These are phyloP conservation scores for Vanessa cardui DNA, from an alignment of 2,888 invertebrate species.

Conservation along the genomic window DNA sequence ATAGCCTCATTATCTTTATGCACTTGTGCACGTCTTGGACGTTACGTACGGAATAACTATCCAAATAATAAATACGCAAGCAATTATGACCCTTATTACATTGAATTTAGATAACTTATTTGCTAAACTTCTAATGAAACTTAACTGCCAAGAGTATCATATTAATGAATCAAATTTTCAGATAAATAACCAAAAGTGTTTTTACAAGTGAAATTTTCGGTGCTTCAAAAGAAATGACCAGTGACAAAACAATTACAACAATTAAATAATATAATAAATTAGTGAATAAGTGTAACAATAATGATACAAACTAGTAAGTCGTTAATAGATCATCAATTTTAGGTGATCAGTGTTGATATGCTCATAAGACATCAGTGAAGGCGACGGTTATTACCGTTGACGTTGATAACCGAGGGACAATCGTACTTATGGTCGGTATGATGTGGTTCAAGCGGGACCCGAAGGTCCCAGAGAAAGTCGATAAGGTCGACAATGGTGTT, in stretches of 20 bases:
- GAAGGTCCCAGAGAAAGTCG: constrained; percentile 65
- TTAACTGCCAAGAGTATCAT: constrained; percentile 32
- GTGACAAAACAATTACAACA: not conserved
- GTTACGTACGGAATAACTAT: not conserved
- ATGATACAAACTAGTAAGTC: not conserved
- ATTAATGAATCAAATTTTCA: constrained; percentile 26
- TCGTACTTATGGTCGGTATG: constrained; percentile 60
- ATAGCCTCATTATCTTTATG: constrained; percentile 25
- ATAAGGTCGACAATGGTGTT: constrained; percentile 60
- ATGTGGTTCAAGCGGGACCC: constrained; percentile 80
- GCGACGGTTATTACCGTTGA: constrained; percentile 8
- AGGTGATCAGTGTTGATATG: not conserved
- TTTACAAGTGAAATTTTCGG: constrained; percentile 14
- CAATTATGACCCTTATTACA: not conserved
- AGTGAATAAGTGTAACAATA: not conserved
- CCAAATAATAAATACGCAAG: not conserved
- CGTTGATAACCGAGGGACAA: constrained; percentile 7
- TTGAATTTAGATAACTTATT: not conserved
- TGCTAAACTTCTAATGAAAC: not conserved
- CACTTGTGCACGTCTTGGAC: constrained; percentile 1
- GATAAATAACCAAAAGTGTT: constrained; percentile 16
- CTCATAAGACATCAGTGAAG: not conserved
- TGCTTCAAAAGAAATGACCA: constrained; percentile 18
- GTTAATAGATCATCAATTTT: not conserved
- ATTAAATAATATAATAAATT: not conserved